A percentile compares a stretch with the other conserved stretches of the same genome.
phyloP scores from a whole-genome alignment of 2,797 vertebrate species.

The Microctenopoma steveboyesi region DNA sequence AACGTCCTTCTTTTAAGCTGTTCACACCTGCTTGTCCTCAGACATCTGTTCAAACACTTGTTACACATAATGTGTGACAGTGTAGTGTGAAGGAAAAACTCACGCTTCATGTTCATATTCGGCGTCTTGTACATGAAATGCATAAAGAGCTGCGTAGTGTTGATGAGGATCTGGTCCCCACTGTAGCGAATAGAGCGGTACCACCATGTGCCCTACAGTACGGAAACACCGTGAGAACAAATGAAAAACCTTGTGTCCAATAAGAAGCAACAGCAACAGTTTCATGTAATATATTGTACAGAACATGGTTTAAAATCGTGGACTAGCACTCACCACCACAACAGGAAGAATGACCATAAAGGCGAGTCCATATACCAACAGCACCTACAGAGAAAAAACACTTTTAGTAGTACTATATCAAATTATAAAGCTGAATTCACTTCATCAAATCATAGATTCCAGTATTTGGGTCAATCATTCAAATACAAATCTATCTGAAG shows the following conservation, averaged over 20 bases:
- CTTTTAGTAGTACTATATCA: not conserved
- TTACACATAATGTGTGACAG: not conserved
- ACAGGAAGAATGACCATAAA: conserved; percentile 99
- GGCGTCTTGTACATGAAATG: conserved; percentile 99
- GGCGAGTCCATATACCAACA: conserved; percentile 96
- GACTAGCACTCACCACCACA: conserved; percentile 90
- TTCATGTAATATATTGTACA: not conserved
- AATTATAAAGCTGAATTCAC: not conserved
- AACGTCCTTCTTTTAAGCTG: too few relatives aligned
- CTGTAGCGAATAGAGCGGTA: conserved; percentile 98
- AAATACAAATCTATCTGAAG: not conserved
- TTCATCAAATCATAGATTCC: not conserved
- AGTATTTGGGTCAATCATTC: not conserved
- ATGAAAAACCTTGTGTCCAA: not conserved
- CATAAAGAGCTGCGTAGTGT: conserved; percentile 98
- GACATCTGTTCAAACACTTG: not conserved
- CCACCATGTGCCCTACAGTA: conserved; percentile 96
- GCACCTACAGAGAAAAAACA: conserved; percentile 83
- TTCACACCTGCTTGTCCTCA: too few relatives aligned
- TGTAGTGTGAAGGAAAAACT: conserved; percentile 70
- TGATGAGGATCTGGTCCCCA: conserved; percentile 98
- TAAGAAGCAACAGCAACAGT: not conserved
- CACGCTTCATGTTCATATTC: conserved; percentile 99
- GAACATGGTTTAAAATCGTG: not conserved
- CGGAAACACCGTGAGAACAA: not conserved